phyloP scores from a whole-genome alignment of 2,888 invertebrate genomes.

The Metellina segmentata region DNA sequence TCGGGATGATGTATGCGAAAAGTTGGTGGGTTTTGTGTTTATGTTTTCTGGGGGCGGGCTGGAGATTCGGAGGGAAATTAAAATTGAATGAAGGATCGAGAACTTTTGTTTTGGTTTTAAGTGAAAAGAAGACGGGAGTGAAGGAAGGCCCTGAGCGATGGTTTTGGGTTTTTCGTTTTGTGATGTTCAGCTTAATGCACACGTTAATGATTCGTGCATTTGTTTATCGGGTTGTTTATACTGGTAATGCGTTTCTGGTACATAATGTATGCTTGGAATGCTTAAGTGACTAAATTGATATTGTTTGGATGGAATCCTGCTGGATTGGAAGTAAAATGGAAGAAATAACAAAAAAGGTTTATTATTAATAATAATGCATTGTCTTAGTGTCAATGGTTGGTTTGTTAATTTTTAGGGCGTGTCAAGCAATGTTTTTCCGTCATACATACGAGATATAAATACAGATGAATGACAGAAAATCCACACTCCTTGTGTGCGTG shows the following conservation, averaged over 20 bases:
- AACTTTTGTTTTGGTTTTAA: constrained; percentile 23
- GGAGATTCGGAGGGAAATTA: constrained; percentile 70
- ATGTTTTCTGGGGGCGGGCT: constrained; percentile 17
- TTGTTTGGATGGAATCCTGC: not conserved
- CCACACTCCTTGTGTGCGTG: too few relatives aligned
- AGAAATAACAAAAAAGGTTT: too few relatives aligned
- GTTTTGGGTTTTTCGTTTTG: not conserved
- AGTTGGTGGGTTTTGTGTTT: constrained; percentile 19
- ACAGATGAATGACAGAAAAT: too few relatives aligned
- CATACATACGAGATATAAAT: too few relatives aligned
- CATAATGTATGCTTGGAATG: not conserved
- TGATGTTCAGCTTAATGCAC: not conserved
- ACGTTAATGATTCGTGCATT: not conserved
- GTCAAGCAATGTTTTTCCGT: too few relatives aligned
- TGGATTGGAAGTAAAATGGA: not conserved
- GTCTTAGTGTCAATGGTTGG: too few relatives aligned
- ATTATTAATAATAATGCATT: too few relatives aligned
- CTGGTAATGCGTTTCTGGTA: not conserved
- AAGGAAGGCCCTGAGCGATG: not conserved
- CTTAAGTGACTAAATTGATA: not conserved
- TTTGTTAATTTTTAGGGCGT: too few relatives aligned
- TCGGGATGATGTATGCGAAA: constrained; percentile 73
- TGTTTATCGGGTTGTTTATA: not conserved
- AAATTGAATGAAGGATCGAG: constrained; percentile 62
- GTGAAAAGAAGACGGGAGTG: constrained; percentile 2